Base-by-base conservation (phyloP, 2,797 vertebrate genomes). In the Morelia viridis region DNA sequence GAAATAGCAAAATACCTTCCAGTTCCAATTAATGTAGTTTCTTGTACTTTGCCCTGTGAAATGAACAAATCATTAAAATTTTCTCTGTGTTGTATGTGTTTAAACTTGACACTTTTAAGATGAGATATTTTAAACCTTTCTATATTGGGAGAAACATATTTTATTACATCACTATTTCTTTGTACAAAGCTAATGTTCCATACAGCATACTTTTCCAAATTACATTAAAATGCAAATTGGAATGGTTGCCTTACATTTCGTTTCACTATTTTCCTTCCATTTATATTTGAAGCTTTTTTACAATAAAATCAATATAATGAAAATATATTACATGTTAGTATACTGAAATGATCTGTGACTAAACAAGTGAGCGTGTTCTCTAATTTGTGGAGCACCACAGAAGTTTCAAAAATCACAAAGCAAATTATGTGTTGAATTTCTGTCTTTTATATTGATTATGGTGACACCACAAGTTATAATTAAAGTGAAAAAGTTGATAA, bases 341-440 rank as follows among this genome's bases (percentile, higher is more conserved):
- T 93, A 95, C 96, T 96, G 93, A 92, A 95, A 57, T 57, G 87
- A 96, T 95, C 91, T 91, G 50, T 95, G 93, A 92, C 91, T 93
- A 94, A 95, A 92, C 5, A n/a, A 88, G 85, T 61, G 88, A 93
- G 90, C 13, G 80, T 87, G 84, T 94, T 60, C 41, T 91, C 88
- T 92, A 85, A 93, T 90, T 93, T 94, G 93, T 93, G 89, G 89
- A 95, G 85, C 93, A 94, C 46, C 68, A 84, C 19, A 89, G 41
- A 1, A 0, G 89, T 92, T 76, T 68, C 80, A 92, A 95, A 96
- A 95, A 57, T 91, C 84, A 60, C 17, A 58, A 89, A 93, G 92
- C 93, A 93, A 94, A 94, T 95, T 93, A 85, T 94, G 93, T 83
- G 92, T 90, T 50, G 71, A 91, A 95, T 95, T 94, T 94, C 90